Base-by-base conservation (phyloP, 1,140 invertebrate genomes). In the Drosophila repletoides region DNA sequence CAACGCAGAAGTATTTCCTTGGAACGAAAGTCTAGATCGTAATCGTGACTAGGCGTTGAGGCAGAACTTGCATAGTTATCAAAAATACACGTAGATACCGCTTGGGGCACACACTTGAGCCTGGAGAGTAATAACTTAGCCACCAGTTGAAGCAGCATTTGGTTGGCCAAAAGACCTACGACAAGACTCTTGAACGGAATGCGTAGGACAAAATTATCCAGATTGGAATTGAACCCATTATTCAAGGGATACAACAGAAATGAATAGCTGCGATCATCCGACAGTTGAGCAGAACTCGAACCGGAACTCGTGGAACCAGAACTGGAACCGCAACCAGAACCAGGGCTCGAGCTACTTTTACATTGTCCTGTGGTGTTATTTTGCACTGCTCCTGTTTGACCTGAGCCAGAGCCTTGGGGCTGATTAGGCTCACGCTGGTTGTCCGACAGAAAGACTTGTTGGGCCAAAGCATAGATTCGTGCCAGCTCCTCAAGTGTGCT, bases 71-170 rank as follows among this genome's bases (percentile, higher is more conserved):
- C 56, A 86, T 90, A 69, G 70, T 91, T 79, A 73, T 91, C 65
- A 68, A 88, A 81, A 68, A 90, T 70, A 86, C 90, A 68, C 58
- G 88, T 72, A 83, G 92, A 87, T 5, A 91, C 89, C 3, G 89
- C 76, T 28, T 89, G 80, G 1, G 84, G 88, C 14, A 90, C 76
- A 45, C 88, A 89, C 51, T 90, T 89, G n/a, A 92, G 67, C 7
- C 93, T 94, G 33, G 95, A 94, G 40, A 98, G 92, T 2, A 98
- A 91, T 21, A 98, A 91, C 79, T 94, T 96, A 3, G 96, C 96
- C 40, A 98, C 94, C 51, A 96, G 96, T 90, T 98, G 97, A 17
- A 98, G 92, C 36, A 98, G 91, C 92, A 98, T 96, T 91, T 98
- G 96, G 89, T 98, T 97, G 10, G 97, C 96, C 40, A 98, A 88